These are phyloP conservation scores for Neodiprion lecontei DNA, from an alignment of 1,140 invertebrate genomes.

Conservation along the genomic window DNA sequence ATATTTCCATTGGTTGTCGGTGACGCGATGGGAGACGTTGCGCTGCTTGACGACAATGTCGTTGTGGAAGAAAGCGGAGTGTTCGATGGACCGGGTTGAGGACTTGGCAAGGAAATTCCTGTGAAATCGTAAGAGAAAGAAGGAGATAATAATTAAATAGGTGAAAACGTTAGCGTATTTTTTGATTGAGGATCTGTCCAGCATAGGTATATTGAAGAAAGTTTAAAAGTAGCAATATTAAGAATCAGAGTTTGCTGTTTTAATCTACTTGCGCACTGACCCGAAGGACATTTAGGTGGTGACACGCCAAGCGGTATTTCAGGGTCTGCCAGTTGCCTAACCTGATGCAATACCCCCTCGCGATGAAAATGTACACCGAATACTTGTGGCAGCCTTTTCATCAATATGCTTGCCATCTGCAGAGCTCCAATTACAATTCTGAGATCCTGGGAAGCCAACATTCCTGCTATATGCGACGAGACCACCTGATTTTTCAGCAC, in stretches of 20 bases:
- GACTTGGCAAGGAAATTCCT: constrained; percentile 59
- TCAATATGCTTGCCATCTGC: constrained; percentile 95
- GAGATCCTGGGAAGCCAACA: constrained; percentile 95
- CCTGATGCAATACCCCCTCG: constrained; percentile 94
- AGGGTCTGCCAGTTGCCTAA: constrained; percentile 78
- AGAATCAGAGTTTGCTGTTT: constrained; percentile 14
- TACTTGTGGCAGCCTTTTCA: constrained; percentile 93
- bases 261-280: constrained; percentile 31
- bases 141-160: too few relatives aligned
- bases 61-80: constrained; percentile 54
- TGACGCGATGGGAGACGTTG: constrained; percentile 58
- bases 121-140: not conserved
- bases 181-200: too few relatives aligned
- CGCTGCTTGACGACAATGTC: constrained; percentile 57
- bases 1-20: constrained; percentile 60
- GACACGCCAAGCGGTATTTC: constrained; percentile 69
- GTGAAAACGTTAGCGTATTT: too few relatives aligned
- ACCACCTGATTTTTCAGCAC: constrained; percentile 93
- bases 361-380: constrained; percentile 94
- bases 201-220: constrained; percentile 8
- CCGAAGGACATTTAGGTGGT: constrained; percentile 65
- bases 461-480: constrained; percentile 95
- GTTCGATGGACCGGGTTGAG: constrained; percentile 60
- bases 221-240: constrained; percentile 15
- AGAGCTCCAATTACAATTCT: constrained; percentile 96